These are phyloP conservation scores for Ypsolopha sequella DNA, from an alignment of 2,888 invertebrate genomes.

Conservation along the genomic window DNA sequence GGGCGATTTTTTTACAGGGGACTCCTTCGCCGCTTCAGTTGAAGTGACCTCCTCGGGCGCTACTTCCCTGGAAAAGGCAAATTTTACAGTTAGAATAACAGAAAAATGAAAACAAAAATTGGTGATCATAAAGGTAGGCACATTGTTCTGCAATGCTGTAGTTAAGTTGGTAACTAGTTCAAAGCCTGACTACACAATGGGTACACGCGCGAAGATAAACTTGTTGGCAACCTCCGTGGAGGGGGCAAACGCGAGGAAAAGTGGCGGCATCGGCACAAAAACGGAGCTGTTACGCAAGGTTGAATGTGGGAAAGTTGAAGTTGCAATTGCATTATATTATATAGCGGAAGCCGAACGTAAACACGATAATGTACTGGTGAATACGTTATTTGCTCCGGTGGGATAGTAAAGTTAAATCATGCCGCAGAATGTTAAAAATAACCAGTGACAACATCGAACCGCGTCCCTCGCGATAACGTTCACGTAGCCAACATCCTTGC, in stretches of 20 bases:
- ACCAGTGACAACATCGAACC: slow-evolving; percentile 54
- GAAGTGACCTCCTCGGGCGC: slow-evolving; percentile 63
- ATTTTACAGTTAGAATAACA: not conserved
- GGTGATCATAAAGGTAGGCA: not conserved
- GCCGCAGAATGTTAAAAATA: slow-evolving; percentile 58
- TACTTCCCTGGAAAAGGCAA: slow-evolving; percentile 43
- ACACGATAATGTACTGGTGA: slow-evolving; percentile 25
- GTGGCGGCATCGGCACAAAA: slow-evolving; percentile 61
- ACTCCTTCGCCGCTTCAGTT: slow-evolving; percentile 53
- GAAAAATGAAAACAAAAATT: not conserved
- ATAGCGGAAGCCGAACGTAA: slow-evolving; percentile 48
- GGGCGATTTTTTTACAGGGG: slow-evolving; percentile 63
- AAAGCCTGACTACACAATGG: not conserved
- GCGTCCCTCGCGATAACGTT: slow-evolving; percentile 43
- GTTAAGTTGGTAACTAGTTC: not conserved
- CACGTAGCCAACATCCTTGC: slow-evolving; percentile 44
- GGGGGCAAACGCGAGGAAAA: slow-evolving; percentile 48
- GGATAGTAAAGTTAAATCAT: slow-evolving; percentile 15
- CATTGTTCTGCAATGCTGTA: not conserved
- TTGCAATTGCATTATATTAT: not conserved
- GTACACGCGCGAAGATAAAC: not conserved
- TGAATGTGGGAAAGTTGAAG: slow-evolving; percentile 62
- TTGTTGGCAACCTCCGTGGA: slow-evolving; percentile 13
- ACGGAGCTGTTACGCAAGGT: slow-evolving; percentile 59
- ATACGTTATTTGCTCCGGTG: slow-evolving; percentile 44